Conservation (phyloP, 2,113 vertebrate species). For the Egretta garzetta region DNA sequence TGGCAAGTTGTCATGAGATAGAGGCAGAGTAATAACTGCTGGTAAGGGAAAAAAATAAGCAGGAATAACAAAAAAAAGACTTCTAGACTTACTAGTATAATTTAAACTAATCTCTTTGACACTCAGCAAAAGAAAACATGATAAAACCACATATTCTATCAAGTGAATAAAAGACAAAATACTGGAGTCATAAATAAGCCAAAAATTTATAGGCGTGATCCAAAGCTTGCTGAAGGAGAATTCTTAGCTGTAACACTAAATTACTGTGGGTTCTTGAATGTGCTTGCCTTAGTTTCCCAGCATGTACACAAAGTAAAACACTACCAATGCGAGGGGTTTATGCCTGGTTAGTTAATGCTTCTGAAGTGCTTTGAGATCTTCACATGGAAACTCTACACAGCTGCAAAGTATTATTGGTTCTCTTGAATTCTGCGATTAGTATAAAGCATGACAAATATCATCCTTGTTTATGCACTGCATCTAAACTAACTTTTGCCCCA, state of each 20-base stretch:
- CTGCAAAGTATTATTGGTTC: conserved; percentile 54
- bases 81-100: neutral
- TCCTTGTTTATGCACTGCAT: conserved; percentile 47
- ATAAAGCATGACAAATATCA: conserved; percentile 42
- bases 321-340: neutral
- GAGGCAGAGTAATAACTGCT: neutral
- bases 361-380: conserved; percentile 44
- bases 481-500: conserved; percentile 48
- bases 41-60: neutral
- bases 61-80: neutral
- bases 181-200: neutral
- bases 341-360: conserved; percentile 19
- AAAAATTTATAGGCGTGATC: neutral
- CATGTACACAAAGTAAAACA: neutral
- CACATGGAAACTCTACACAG: conserved; percentile 14
- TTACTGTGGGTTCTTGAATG: neutral
- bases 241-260: neutral
- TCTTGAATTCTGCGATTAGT: conserved; percentile 41
- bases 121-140: neutral
- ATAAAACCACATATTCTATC: neutral
- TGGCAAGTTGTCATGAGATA: neutral
- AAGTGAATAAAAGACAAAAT: neutral
- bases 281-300: conserved; percentile 26
- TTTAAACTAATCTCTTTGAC: neutral
- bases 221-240: neutral